Evolutionary conservation across 2,797 vertebrate species (phyloP), one percentile per base, ranked within the genome.

Genomic region (Ciconia nigra): DNA sequence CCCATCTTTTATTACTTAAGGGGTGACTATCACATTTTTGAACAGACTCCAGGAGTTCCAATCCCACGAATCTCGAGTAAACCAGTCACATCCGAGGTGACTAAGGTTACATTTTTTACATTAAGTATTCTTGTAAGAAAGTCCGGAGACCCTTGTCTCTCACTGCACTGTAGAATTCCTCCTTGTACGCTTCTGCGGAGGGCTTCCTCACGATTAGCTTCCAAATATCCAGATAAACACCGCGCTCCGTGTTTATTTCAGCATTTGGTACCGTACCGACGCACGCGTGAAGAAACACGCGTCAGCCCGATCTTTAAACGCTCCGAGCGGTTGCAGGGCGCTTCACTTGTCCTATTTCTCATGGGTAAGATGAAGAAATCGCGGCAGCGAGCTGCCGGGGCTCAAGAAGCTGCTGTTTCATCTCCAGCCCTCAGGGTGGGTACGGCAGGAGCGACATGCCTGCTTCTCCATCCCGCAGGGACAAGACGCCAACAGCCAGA

Each of bases 391-490:
- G 33, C 44, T 19, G 63, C 44, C 5, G 8, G 14, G 66, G 46
- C 20, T 49, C n/a, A 6, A 11, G 46, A 37, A 22, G 47, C 47
- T 69, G 9, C 66, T 2, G 66, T 4, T 39, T 21, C 35, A 2
- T 5, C 13, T 22, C 19, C 47, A 51, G 66, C 35, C 35, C 66
- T 16, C 21, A 7, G 13, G 66, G n/a, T 7, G 25, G 57, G 65
- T 6, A 7, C 3, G 14, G 24, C 66, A 5, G 47, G 25, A 29
- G 26, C 19, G 1, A 7, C 7, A 13, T 0, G 18, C n/a, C n/a
- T 2, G 46, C 66, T 49, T 19, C 25, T 20, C n/a, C 65, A 15
- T 15, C 44, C 66, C 13, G 7, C 37, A 6, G 37, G 49, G 69
- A 54, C 2, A 9, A 6, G 37, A 19, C 15, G 3, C 9, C 1